Base-by-base conservation (phyloP, 37 sponge, comb jelly and placozoan species). In the Aphrocallistes beatrix region DNA sequence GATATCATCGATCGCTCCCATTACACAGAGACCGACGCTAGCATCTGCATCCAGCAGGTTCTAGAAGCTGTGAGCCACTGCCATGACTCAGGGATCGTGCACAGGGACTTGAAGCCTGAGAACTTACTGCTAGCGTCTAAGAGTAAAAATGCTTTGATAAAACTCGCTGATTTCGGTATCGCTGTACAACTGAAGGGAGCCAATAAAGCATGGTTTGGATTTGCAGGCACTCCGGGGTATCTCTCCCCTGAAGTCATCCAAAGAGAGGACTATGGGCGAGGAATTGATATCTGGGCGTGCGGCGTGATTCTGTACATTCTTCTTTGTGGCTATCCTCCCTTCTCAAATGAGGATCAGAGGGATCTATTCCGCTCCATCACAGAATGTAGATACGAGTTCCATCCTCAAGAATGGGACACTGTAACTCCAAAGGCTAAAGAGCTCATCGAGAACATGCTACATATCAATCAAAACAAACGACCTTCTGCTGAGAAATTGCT, bases 241-340 rank as follows among this genome's bases (percentile, higher is more conserved):
- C 85, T 88, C 6, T 60, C 88, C 38, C 88, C 88, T 1, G 88
- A 88, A 40, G 83, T 88, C 1, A 69, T 88, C 37, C 86, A 88
- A 30, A 39, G 84, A 42, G 45, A 85, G 23, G 85, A 84, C 3
- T 88, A 88, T 37, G 88, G 88, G 1, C 86, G 60, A 36, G 38
- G 85, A 85, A 81, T 88, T 1, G 88, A 88, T 38, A 36, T 88
- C 1, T 84, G 50, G 85, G 47, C 39, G 37, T 37, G 60, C 39
- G 89, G 89, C 25, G 89, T 88, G 28, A 84, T 88, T 37, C 83
- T 88, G n/a, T 88, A 88, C 83, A 88, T 88, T 28, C 60, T 88
- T 1, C 51, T 88, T 3, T 85, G 75, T 38, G 89, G 89, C 3
- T 88, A 88, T 50, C 89, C 89, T 0, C 89, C 89, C 25, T 88